These are phyloP conservation scores for Poecilobothrus nobilitatus DNA, from an alignment of 2,888 invertebrate species.

Conservation along the genomic window DNA sequence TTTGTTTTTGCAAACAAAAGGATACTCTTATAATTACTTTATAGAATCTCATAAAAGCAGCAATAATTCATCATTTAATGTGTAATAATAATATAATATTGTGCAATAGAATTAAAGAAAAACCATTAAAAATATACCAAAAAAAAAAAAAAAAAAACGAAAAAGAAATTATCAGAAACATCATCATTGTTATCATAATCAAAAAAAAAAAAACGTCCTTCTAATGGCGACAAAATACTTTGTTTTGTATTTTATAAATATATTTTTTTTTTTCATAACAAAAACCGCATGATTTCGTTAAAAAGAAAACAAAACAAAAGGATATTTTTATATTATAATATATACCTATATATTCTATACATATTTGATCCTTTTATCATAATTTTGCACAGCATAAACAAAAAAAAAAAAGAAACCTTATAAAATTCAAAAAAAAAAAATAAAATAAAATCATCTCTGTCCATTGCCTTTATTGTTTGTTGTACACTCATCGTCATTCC, in stretches of 20 bases:
- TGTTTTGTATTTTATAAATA: no score
- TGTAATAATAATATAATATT: no score
- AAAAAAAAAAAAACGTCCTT: neutral
- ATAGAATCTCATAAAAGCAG: no score
- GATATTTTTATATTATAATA: neutral
- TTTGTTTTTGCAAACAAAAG: neutral
- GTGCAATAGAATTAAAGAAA: neutral
- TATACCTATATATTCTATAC: neutral
- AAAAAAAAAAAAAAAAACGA: neutral
- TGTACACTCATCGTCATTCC: no score
- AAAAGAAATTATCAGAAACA: neutral
- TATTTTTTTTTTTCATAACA: neutral
- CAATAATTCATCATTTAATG: neutral
- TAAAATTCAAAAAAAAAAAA: neutral
- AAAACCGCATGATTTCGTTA: neutral
- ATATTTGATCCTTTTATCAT: neutral
- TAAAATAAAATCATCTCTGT: neutral
- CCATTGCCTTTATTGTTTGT: neutral
- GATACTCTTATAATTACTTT: neutral
- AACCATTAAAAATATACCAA: neutral
- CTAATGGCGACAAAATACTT: conserved; percentile 1
- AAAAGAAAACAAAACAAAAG: neutral
- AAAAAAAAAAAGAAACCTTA: neutral
- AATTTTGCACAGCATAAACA: neutral
- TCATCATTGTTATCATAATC: neutral